These are phyloP conservation scores for Sylvia atricapilla DNA, from an alignment of 2,113 vertebrate species.

Conservation along the genomic window DNA sequence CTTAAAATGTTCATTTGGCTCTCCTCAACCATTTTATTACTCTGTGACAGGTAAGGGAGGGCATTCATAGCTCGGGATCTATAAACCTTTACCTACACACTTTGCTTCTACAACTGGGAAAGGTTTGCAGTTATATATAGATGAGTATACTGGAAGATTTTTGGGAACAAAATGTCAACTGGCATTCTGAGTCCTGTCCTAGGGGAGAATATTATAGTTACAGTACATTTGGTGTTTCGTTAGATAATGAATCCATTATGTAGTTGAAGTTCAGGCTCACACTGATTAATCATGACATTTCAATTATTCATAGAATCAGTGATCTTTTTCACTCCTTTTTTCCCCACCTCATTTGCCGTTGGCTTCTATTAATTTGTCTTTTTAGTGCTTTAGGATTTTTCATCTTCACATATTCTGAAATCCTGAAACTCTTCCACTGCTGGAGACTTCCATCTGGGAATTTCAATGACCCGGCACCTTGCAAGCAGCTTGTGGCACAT, in stretches of 20 bases:
- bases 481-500: background rate
- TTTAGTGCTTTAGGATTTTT: constrained; percentile 12
- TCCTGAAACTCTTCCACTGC: background rate
- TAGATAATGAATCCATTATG: constrained; percentile 43
- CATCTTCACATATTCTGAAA: background rate
- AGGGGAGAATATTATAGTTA: background rate
- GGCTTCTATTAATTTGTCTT: constrained; percentile 6
- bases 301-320: constrained; percentile 35
- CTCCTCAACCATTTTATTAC: constrained; percentile 17
- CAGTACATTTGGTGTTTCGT: constrained; percentile 23
- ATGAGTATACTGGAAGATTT: background rate
- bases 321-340: constrained; percentile 25
- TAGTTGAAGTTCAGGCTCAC: constrained; percentile 37
- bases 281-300: constrained; percentile 45
- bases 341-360: constrained; percentile 7
- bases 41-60: background rate
- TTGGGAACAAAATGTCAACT: background rate
- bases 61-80: background rate
- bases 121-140: background rate
- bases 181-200: background rate
- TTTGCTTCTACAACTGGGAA: background rate
- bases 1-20: background rate
- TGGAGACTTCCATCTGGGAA: background rate
- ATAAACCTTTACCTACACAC: background rate
- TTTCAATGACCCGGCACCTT: background rate